Evolutionary conservation across 1,140 invertebrate genomes (phyloP), one percentile per base, ranked within the genome.

Genomic region (Bombus cullumanus): DNA sequence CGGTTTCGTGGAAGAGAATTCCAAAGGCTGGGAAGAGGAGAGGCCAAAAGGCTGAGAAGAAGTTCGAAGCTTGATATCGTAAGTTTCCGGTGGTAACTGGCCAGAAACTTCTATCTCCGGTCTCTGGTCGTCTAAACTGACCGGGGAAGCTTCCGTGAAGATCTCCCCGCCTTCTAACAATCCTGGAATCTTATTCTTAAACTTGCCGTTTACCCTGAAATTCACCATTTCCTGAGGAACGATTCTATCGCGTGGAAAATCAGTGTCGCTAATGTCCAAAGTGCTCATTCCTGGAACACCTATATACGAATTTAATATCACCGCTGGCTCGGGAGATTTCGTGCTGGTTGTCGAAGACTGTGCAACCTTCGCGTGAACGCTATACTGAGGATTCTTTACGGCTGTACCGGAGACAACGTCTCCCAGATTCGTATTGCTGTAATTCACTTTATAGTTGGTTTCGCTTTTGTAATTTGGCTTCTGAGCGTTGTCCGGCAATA

Each of bases 211-310:
- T 9, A 92, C 92, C 3, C 93, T 86, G n/a, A 92, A 93, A 34
- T 93, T 93, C 9, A 88, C 87, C 85, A 90, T 92, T 47, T 93
- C 92, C 47, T 92, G 79, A 15, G 94, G 94, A 13, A 92, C 92
- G 15, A 94, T 84, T 39, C 94, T 85, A 53, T 95, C 94, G 4
- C 92, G 92, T 0, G 94, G 94, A 74, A 95, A 95, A 73, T 92
- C 91, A 0, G 77, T 91, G 12, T 94, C 93, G 8, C 92, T 92
- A 0, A 76, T 89, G n/a, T 93, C 93, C 34, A 93, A 92, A 0
- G 91, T 91, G 73, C 86, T 92, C 59, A 94, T 91, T 0, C 89
- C 92, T 47, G 90, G 79, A 1, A 83, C 81, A 22, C 88, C 83
- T 0, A 72, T 10, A 22, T 72, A 85, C 18, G 82, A 64, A 6